Evolutionary conservation across 2,797 vertebrate species (phyloP).

Genomic region (Manis javanica): DNA sequence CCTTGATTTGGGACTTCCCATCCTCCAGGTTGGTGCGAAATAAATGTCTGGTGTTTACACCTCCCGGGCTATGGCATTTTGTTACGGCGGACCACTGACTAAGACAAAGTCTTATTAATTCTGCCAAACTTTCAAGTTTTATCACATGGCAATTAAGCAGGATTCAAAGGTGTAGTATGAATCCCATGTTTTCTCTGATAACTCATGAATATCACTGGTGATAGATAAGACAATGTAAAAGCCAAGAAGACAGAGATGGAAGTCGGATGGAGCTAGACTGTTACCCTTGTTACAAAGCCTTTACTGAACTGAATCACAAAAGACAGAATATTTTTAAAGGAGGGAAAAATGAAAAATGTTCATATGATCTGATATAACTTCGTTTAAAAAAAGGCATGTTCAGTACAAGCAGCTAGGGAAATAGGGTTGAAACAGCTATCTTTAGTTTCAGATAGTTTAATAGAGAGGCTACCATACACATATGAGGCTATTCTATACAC

Average conservation of each 20-base stretch:
- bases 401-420: background rate
- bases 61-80: background rate
- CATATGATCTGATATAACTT: background rate
- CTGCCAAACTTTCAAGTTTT: background rate
- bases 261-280: background rate
- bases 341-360: background rate
- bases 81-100: background rate
- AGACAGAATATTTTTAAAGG: background rate
- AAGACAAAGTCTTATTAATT: background rate
- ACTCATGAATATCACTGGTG: background rate
- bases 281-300: background rate
- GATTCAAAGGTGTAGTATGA: background rate
- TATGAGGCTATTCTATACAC: background rate
- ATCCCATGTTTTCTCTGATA: background rate
- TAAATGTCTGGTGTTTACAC: background rate
- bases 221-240: background rate
- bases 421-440: background rate
- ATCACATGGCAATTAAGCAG: background rate
- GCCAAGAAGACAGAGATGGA: background rate
- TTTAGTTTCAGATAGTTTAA: too few species aligned
- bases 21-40: background rate
- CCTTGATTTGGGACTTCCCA: background rate
- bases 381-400: background rate
- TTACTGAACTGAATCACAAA: background rate
- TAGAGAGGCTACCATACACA: background rate